A percentile compares a stretch with the other conserved stretches of the same genome.
phyloP scores from a whole-genome alignment of 2,888 invertebrate genomes.

The Drosophila emarginata region DNA sequence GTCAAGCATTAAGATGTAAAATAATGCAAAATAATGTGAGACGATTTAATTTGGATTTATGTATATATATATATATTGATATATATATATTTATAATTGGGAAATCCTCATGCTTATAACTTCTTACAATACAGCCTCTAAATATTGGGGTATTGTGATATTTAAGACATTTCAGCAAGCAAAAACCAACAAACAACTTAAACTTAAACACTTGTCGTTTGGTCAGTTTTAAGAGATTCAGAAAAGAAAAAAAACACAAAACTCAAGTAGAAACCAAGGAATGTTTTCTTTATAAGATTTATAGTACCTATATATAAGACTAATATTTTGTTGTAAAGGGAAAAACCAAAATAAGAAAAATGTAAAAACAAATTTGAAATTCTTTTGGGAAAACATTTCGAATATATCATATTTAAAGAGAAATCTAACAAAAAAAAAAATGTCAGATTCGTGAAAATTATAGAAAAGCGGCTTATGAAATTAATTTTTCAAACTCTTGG shows the following conservation, averaged over 20 bases:
- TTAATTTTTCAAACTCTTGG: not conserved
- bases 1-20: constrained; percentile 61
- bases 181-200: not conserved
- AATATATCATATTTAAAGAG: not conserved
- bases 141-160: not conserved
- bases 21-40: constrained; percentile 14
- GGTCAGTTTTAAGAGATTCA: not conserved
- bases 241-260: not conserved
- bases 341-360: not conserved
- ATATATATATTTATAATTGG: not conserved
- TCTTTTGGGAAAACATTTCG: not conserved
- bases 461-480: too few relatives aligned
- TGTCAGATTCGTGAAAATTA: not conserved
- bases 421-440: not conserved
- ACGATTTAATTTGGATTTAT: constrained; percentile 18
- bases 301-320: constrained; percentile 6
- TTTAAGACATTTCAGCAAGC: constrained; percentile 1
- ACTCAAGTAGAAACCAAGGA: not conserved
- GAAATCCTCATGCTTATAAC: constrained; percentile 23
- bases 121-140: constrained; percentile 30
- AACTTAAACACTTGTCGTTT: not conserved
- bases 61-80: not conserved
- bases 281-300: not conserved
- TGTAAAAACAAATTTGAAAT: not conserved
- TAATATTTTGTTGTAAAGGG: constrained; percentile 1